phyloP scores from a whole-genome alignment of 1,140 invertebrate species.

The Hyphantria cunea region DNA sequence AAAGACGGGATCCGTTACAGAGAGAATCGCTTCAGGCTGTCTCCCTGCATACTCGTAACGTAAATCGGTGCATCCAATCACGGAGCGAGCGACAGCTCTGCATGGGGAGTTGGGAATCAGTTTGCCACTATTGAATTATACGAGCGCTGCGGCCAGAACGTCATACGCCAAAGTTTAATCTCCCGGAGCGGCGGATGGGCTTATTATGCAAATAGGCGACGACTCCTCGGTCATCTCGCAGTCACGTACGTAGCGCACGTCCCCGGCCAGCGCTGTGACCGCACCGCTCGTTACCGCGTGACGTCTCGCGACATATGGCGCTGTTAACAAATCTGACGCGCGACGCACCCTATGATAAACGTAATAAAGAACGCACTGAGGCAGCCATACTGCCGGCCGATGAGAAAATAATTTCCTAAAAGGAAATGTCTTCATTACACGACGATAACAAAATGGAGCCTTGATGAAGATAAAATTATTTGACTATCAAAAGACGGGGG shows the following conservation, averaged over 20 bases:
- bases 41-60: conserved; percentile 42
- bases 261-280: conserved; percentile 11
- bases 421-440: conserved; percentile 47
- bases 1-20: conserved; percentile 51
- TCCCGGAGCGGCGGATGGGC: conserved; percentile 64
- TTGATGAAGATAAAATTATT: conserved; percentile 66
- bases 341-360: conserved; percentile 17
- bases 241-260: conserved; percentile 57
- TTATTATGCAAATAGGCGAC: conserved; percentile 76
- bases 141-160: conserved; percentile 66
- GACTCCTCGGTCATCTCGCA: conserved; percentile 62
- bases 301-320: conserved; percentile 3
- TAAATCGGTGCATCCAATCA: conserved; percentile 66
- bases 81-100: conserved; percentile 38
- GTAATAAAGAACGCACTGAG: conserved; percentile 20
- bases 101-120: conserved; percentile 65
- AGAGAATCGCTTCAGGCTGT: conserved; percentile 51
- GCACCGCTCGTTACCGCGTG: conserved; percentile 17
- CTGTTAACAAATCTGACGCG: conserved; percentile 35
- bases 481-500: conserved; percentile 61
- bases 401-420: conserved; percentile 32
- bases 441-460: conserved; percentile 49
- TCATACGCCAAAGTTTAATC: conserved; percentile 77
- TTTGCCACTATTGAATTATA: conserved; percentile 79
- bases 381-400: conserved; percentile 20